Evolutionary conservation across 2,797 vertebrate genomes (phyloP).

Genomic region (Acanthurus lineatus): DNA sequence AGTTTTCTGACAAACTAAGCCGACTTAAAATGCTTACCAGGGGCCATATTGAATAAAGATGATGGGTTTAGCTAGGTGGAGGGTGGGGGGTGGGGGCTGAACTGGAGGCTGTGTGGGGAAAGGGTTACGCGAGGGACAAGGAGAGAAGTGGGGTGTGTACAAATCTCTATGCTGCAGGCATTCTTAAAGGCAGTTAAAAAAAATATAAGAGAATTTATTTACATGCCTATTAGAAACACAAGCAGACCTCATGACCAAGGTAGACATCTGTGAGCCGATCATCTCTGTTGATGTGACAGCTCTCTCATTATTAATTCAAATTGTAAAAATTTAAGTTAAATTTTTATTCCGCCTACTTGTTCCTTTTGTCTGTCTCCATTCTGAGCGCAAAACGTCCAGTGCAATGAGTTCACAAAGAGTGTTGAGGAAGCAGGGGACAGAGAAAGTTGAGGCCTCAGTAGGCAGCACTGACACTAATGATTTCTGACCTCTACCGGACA

Average conservation of each 20-base stretch:
- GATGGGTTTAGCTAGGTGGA: slow-evolving; percentile 75
- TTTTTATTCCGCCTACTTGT: slow-evolving; percentile 35
- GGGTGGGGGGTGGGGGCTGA: slow-evolving; percentile 38
- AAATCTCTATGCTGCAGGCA: slow-evolving; percentile 63
- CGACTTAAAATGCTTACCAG: slow-evolving; percentile 78
- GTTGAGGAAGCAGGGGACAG: neutral
- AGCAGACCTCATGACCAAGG: slow-evolving; percentile 25
- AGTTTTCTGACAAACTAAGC: slow-evolving; percentile 76
- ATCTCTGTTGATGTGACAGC: slow-evolving; percentile 16
- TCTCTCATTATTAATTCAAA: slow-evolving; percentile 25
- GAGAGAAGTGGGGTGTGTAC: slow-evolving; percentile 55
- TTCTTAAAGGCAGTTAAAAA: slow-evolving; percentile 45
- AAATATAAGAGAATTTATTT: slow-evolving; percentile 56
- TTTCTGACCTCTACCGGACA: slow-evolving; percentile 75
- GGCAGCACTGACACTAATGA: slow-evolving; percentile 68
- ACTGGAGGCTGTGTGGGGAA: slow-evolving; percentile 68
- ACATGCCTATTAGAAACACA: slow-evolving; percentile 48
- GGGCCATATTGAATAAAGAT: slow-evolving; percentile 83
- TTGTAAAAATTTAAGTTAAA: slow-evolving; percentile 22
- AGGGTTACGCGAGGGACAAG: slow-evolving; percentile 69
- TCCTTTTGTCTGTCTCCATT: slow-evolving; percentile 32
- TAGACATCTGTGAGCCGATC: slow-evolving; percentile 35
- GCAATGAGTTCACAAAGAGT: neutral
- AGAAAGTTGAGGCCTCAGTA: slow-evolving; percentile 38
- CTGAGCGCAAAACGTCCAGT: neutral